These are phyloP conservation scores for Teinopalpus imperialis DNA, from an alignment of 2,888 invertebrate genomes.

Conservation along the genomic window DNA sequence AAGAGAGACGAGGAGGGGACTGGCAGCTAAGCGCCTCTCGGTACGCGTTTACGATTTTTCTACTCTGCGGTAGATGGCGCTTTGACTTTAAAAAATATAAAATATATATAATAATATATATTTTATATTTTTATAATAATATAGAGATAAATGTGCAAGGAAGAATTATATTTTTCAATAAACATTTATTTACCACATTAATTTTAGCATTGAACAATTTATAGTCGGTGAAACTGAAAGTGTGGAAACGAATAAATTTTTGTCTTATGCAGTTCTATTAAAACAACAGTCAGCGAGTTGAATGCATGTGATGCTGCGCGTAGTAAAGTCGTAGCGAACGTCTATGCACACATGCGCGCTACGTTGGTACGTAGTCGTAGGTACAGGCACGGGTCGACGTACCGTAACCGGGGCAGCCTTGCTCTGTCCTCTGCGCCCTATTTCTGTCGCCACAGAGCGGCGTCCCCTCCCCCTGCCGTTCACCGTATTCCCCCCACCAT, in stretches of 20 bases:
- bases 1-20: slow-evolving; percentile 53
- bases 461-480: slow-evolving; percentile 37
- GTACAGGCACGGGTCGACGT: slow-evolving; percentile 67
- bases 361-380: slow-evolving; percentile 45
- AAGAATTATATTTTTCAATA: too few species aligned
- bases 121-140: too few species aligned
- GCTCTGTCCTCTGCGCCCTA: slow-evolving; percentile 81
- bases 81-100: slow-evolving; percentile 22
- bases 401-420: slow-evolving; percentile 79
- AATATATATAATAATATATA: background rate
- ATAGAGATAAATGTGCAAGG: too few species aligned
- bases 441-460: slow-evolving; percentile 73
- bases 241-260: too few species aligned
- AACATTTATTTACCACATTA: too few species aligned
- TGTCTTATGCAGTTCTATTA: background rate
- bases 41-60: slow-evolving; percentile 37
- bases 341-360: slow-evolving; percentile 39
- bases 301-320: slow-evolving; percentile 46
- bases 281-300: slow-evolving; percentile 19
- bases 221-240: too few species aligned
- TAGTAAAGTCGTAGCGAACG: slow-evolving; percentile 41
- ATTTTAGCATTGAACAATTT: too few species aligned
- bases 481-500: slow-evolving; percentile 39
- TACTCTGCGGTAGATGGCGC: slow-evolving; percentile 70
- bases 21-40: slow-evolving; percentile 41